Evolutionary conservation across 2,113 vertebrate species (phyloP).

Genomic region (Smithornis capensis): DNA sequence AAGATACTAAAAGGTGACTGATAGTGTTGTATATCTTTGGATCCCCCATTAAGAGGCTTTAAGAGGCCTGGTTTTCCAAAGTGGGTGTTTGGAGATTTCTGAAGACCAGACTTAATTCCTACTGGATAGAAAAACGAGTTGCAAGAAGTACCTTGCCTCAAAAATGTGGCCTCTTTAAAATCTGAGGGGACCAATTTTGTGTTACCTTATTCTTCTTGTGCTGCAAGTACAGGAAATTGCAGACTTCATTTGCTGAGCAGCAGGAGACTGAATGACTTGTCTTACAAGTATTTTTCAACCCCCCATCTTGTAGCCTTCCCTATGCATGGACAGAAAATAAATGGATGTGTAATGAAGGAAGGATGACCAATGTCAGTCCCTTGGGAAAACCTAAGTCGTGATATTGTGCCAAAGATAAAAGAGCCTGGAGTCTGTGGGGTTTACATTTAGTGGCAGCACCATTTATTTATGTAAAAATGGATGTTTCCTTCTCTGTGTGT

Average conservation of each 20-base stretch:
- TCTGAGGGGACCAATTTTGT: neutral
- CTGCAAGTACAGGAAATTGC: constrained; percentile 34
- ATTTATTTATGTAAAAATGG: neutral
- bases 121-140: neutral
- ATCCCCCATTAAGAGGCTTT: neutral
- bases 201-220: constrained; percentile 15
- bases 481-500: neutral
- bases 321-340: neutral
- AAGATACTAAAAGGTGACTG: neutral
- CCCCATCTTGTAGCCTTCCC: neutral
- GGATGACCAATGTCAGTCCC: neutral
- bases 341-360: neutral
- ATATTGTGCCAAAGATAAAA: neutral
- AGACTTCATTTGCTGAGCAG: constrained; percentile 8
- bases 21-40: neutral
- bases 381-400: neutral
- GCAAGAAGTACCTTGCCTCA: neutral
- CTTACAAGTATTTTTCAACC: neutral
- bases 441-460: neutral
- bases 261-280: constrained; percentile 22
- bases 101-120: neutral
- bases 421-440: neutral
- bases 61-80: neutral
- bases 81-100: neutral
- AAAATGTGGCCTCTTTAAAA: neutral